A percentile compares a stretch with the other conserved stretches of the same genome.
These are phyloP conservation scores for Chiloscyllium plagiosum DNA, from an alignment of 2,113 vertebrate species.

Conservation along the genomic window DNA sequence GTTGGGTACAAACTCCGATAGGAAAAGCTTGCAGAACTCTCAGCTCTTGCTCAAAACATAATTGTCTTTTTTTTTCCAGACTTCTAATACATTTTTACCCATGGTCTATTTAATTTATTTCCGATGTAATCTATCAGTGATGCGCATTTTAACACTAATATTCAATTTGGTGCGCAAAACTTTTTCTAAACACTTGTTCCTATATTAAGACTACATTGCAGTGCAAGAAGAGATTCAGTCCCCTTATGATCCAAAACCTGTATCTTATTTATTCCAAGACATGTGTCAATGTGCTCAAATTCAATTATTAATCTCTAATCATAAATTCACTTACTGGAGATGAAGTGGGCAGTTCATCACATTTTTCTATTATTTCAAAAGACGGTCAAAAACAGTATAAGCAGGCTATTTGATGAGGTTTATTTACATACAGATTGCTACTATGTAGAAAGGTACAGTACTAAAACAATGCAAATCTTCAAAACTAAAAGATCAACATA, in stretches of 20 bases:
- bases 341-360: neutral
- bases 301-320: neutral
- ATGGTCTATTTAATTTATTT: no score
- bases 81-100: neutral
- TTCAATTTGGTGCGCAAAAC: neutral
- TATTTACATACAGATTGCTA: neutral
- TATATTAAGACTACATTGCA: neutral
- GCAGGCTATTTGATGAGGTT: neutral
- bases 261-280: neutral
- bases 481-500: neutral
- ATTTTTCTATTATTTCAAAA: neutral
- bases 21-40: neutral
- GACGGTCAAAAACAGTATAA: neutral
- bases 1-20: neutral
- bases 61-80: slow-evolving; percentile 15
- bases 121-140: neutral
- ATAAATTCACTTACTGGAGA: neutral
- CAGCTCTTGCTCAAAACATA: neutral
- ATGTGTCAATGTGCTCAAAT: neutral
- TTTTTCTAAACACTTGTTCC: neutral
- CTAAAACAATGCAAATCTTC: neutral
- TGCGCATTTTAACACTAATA: neutral
- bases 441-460: neutral
- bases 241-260: neutral
- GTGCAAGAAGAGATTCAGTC: no score